Evolutionary conservation across 2,888 invertebrate genomes (phyloP).

Genomic region (Hypena proboscidalis): DNA sequence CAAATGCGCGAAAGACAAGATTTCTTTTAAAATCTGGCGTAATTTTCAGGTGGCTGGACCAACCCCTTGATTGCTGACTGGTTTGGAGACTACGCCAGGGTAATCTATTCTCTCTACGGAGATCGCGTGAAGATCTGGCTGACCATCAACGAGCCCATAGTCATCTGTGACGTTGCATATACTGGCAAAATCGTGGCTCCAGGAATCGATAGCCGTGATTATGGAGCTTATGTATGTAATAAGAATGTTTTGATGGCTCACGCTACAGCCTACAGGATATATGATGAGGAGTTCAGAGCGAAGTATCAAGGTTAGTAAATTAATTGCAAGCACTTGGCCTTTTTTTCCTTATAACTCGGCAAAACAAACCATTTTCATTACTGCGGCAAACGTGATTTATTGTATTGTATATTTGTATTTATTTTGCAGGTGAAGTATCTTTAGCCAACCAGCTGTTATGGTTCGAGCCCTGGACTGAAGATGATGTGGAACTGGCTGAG

Average conservation of each 20-base stretch:
- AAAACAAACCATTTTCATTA: too few species aligned
- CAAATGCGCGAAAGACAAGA: too few species aligned
- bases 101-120: conserved; percentile 83
- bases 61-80: conserved; percentile 86
- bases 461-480: too few species aligned
- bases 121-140: conserved; percentile 88
- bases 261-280: conserved; percentile 84
- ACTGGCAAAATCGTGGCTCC: conserved; percentile 64
- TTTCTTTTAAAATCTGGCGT: too few species aligned
- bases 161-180: conserved; percentile 69
- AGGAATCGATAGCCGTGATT: conserved; percentile 56
- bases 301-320: conserved; percentile 68
- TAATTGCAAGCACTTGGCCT: conserved; percentile 76
- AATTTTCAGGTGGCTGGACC: conserved; percentile 88
- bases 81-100: conserved; percentile 86
- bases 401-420: too few species aligned
- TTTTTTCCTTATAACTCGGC: too few species aligned
- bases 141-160: conserved; percentile 89
- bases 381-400: too few species aligned
- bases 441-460: too few species aligned
- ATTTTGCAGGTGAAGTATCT: too few species aligned
- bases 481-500: too few species aligned
- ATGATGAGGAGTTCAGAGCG: conserved; percentile 75
- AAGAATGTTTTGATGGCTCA: too few species aligned
- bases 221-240: too few species aligned